A percentile compares a stretch with the other conserved stretches of the same genome.
phyloP scores from a whole-genome alignment of 2,888 invertebrate genomes.

The Galerucella pusilla region DNA sequence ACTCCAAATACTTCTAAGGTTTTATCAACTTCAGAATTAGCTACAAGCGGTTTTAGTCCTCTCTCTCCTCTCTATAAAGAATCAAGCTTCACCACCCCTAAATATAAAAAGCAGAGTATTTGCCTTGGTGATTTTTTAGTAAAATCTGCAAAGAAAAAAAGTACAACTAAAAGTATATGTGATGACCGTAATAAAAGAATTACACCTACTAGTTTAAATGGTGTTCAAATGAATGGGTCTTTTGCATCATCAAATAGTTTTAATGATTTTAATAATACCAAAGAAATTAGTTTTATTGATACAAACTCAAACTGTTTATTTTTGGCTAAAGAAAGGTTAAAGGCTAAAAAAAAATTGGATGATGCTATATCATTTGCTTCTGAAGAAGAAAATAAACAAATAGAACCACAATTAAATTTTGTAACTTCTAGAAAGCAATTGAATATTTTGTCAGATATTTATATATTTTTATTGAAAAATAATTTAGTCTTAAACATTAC shows the following conservation, averaged over 20 bases:
- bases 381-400: constrained; percentile 47
- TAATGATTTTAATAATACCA: constrained; percentile 50
- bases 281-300: constrained; percentile 44
- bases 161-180: constrained; percentile 12
- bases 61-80: constrained; percentile 56
- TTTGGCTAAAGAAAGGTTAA: constrained; percentile 51
- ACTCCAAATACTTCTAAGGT: constrained; percentile 49
- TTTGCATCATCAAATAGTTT: constrained; percentile 56
- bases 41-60: constrained; percentile 50
- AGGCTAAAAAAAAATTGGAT: constrained; percentile 41
- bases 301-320: constrained; percentile 44
- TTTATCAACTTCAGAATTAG: constrained; percentile 27
- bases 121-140: constrained; percentile 62
- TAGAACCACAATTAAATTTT: constrained; percentile 64
- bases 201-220: constrained; percentile 67
- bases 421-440: constrained; percentile 69
- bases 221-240: constrained; percentile 43
- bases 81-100: constrained; percentile 47
- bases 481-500: constrained; percentile 74
- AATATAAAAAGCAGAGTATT: constrained; percentile 37
- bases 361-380: neutral
- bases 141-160: constrained; percentile 54
- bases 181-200: constrained; percentile 60
- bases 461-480: constrained; percentile 70
- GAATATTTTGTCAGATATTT: constrained; percentile 70